phyloP scores from a whole-genome alignment of 2,797 vertebrate genomes.

The Falco cherrug region DNA sequence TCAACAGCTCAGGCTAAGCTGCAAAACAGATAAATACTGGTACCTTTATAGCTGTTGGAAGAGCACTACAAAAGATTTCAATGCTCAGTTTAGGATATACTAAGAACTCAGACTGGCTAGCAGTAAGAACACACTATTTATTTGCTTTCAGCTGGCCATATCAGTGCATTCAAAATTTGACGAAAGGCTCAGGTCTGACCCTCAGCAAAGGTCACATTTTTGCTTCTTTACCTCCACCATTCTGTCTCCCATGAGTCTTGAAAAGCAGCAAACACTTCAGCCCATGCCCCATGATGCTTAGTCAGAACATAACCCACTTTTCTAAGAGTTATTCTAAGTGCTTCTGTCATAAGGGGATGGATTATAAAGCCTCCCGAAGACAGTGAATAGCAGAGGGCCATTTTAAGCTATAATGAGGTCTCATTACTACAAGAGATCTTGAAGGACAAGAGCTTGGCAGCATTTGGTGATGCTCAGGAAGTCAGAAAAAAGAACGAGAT shows the following conservation, averaged over 20 bases:
- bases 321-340: not conserved
- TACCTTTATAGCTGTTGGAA: not conserved
- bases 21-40: not conserved
- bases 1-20: not conserved
- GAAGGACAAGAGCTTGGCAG: slow-evolving; percentile 43
- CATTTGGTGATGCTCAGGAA: slow-evolving; percentile 53
- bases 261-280: not conserved
- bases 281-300: not conserved
- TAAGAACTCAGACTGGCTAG: not conserved
- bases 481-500: slow-evolving; percentile 33
- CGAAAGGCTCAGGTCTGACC: not conserved
- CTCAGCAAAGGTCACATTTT: not conserved
- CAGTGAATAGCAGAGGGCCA: not conserved
- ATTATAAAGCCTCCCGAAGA: not conserved
- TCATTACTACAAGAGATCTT: slow-evolving; percentile 60
- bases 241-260: not conserved
- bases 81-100: not conserved
- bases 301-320: slow-evolving; percentile 1
- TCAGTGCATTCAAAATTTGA: not conserved
- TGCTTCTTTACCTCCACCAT: not conserved
- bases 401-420: slow-evolving; percentile 39
- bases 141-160: not conserved
- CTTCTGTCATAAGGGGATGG: not conserved
- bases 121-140: not conserved
- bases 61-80: not conserved